Percentiles rank a stretch among this genome's conserved stretches.
Evolutionary conservation across 2,797 vertebrate genomes (phyloP).

Genomic region (Rhinella marina): DNA sequence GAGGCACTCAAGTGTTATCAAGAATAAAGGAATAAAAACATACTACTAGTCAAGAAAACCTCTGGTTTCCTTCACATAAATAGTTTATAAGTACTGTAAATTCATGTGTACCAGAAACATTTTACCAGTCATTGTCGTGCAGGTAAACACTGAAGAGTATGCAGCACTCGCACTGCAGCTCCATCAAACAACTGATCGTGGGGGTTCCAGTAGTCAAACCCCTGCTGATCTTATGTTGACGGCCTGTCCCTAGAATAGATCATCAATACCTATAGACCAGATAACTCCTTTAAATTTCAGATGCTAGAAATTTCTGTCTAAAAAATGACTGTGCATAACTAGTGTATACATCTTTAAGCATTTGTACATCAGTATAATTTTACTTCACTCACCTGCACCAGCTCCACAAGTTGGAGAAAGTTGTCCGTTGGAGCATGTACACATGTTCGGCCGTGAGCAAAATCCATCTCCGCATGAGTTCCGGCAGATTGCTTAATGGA

Average conservation of each 20-base stretch:
- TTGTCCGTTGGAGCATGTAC: constrained; percentile 88
- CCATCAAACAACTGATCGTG: too few species aligned
- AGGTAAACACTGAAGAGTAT: too few species aligned
- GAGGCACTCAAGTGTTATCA: background rate
- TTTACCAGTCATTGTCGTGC: too few species aligned
- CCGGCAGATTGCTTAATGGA: constrained; percentile 85
- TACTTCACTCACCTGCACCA: constrained; percentile 76
- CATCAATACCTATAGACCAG: too few species aligned
- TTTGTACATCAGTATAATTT: background rate
- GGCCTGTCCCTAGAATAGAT: too few species aligned
- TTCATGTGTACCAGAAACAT: too few species aligned
- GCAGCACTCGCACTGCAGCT: too few species aligned
- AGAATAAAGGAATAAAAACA: background rate
- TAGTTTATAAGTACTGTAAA: too few species aligned
- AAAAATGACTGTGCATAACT: background rate
- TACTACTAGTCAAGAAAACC: background rate
- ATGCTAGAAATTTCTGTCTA: background rate
- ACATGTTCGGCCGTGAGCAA: constrained; percentile 94
- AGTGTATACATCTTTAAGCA: background rate
- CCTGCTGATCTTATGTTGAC: too few species aligned
- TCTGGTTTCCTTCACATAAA: background rate
- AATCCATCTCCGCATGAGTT: constrained; percentile 90
- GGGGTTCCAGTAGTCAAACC: too few species aligned
- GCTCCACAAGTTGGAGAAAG: constrained; percentile 88
- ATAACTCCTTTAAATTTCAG: too few species aligned